Evolutionary conservation across 2,888 invertebrate genomes (phyloP), one percentile per base, ranked within the genome.

Genomic region (Ormyrus labotus): DNA sequence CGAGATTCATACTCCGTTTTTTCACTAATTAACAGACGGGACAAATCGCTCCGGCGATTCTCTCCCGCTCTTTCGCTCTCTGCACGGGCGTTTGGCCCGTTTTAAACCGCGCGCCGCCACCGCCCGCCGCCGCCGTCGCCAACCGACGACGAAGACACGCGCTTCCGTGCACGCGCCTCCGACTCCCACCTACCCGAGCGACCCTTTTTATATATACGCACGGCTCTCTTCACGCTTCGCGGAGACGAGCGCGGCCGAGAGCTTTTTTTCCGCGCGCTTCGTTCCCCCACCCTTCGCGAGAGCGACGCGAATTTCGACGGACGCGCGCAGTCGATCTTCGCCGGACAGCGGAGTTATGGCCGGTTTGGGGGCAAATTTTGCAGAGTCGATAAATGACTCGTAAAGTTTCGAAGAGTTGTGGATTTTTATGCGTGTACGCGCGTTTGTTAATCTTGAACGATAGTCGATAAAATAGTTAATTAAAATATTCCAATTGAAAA

Each of bases 21-120:
- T 90, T 90, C 90, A 90, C 90, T 91, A 91, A 91, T 91, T 91
- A 90, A 91, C 90, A 91, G 90, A 90, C 90, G 90, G 90, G 90
- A 91, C 90, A 91, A 91, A 91, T 91, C 90, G 90, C 90, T 91
- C 89, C 85, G 83, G 84, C 89, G 79, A 64, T 74, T 58, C 64
- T 58, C 61, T 58, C 51, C 10, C 61, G 55, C 51, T 50, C 50
- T 71, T 50, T 8, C 60, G 5, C 50, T n/a, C 50, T n/a, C n/a
- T 50, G 8, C 8, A 53, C 68, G 34, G n/a, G 48, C 34, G 67
- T 53, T 51, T 19, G 13, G 5, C 47, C 8, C 61, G 61, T 11
- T 61, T 45, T 61, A 34, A 34, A 51, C 71, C 47, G 67, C 10
- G 45, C 61, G 47, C 45, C 34, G 34, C 34, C 34, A 4, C 34